Conservation (phyloP, 2,113 vertebrate genomes). For the Thamnophis sirtalis region DNA sequence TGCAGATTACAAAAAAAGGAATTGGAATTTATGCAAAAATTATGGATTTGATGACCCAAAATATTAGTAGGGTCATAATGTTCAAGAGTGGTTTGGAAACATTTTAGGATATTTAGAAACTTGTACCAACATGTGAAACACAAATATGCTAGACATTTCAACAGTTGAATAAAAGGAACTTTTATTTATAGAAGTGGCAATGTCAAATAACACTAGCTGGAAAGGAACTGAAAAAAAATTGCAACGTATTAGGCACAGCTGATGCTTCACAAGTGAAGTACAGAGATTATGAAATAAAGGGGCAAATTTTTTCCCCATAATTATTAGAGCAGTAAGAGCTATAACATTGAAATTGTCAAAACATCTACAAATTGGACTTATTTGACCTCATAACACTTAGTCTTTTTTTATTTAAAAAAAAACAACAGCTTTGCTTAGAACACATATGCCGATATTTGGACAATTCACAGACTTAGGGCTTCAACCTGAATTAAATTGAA, state of each 20-base stretch:
- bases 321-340: not conserved
- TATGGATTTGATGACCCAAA: not conserved
- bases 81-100: not conserved
- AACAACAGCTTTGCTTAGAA: not conserved
- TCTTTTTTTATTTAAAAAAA: no score
- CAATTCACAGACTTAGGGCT: not conserved
- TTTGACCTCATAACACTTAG: not conserved
- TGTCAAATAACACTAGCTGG: not conserved
- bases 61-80: not conserved
- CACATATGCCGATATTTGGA: not conserved
- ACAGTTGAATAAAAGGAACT: not conserved
- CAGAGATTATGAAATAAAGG: not conserved
- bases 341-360: not conserved
- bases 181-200: not conserved
- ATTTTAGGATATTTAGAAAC: not conserved
- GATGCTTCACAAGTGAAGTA: not conserved
- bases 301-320: not conserved
- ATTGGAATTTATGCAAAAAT: not conserved
- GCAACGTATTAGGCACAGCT: not conserved
- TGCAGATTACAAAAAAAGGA: not conserved
- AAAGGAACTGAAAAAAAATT: not conserved
- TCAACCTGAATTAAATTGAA: not conserved
- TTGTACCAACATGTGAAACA: not conserved
- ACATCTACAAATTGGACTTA: not conserved
- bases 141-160: not conserved